Percentiles rank a stretch among this genome's conserved stretches.
Evolutionary conservation across 2,113 vertebrate species (phyloP).

Genomic region (Mola mola): DNA sequence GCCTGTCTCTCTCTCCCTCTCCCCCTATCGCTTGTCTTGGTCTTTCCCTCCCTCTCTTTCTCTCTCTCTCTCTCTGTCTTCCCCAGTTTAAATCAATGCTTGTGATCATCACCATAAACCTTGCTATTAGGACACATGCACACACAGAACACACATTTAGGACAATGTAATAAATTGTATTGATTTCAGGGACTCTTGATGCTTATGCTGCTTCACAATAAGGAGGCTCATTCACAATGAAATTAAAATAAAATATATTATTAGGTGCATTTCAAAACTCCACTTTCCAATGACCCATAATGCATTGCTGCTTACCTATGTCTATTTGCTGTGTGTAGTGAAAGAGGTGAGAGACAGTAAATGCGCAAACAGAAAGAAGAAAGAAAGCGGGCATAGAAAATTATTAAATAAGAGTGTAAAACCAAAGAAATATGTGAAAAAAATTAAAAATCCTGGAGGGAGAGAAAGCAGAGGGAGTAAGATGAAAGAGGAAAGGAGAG

Average conservation of each 20-base stretch:
- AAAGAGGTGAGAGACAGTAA: conserved; percentile 3
- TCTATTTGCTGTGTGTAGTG: conserved; percentile 27
- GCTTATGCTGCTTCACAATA: conserved; percentile 68
- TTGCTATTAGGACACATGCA: conserved; percentile 46
- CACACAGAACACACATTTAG: conserved; percentile 21
- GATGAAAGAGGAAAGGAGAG: conserved; percentile 64
- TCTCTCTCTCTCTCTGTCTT: conserved; percentile 25
- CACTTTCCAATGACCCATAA: conserved; percentile 39
- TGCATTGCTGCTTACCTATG: conserved; percentile 49
- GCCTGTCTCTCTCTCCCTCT: conserved; percentile 16
- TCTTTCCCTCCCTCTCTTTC: conserved; percentile 4
- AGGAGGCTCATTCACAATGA: conserved; percentile 75
- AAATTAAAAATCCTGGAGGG: conserved; percentile 53
- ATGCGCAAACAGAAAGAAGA: not conserved
- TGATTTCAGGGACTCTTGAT: conserved; percentile 82
- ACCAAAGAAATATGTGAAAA: conserved; percentile 39
- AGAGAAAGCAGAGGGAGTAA: conserved; percentile 68
- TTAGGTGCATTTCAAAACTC: conserved; percentile 27
- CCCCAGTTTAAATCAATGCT: conserved; percentile 65
- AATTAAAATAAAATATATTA: conserved; percentile 87
- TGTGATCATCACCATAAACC: conserved; percentile 69
- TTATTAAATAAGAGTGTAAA: conserved; percentile 21
- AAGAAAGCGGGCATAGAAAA: conserved; percentile 6
- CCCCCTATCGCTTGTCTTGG: conserved; percentile 3
- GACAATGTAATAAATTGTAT: conserved; percentile 85